Evolutionary conservation across 2,113 vertebrate species (phyloP).

Genomic region (Trematocara unimaculatum): DNA sequence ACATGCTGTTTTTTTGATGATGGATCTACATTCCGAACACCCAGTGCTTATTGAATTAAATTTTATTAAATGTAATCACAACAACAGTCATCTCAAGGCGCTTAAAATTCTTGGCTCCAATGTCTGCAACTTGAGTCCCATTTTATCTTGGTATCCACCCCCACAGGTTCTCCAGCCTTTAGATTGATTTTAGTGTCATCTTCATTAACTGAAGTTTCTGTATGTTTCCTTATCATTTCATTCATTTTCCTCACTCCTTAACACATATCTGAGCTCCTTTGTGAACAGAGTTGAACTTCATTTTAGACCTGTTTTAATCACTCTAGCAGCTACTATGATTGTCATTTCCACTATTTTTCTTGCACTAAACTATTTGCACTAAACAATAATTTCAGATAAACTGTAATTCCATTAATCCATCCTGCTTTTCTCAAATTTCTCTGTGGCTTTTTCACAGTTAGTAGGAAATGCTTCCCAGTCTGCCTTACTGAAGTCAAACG

Average conservation of each 20-base stretch:
- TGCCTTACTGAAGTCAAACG: neutral
- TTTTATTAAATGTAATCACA: too few species aligned
- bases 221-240: neutral
- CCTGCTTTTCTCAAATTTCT: neutral
- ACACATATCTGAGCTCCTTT: neutral
- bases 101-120: neutral
- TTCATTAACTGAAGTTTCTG: neutral
- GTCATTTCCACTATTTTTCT: neutral
- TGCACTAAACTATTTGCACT: neutral
- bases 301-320: neutral
- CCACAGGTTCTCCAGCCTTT: neutral
- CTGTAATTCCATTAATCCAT: neutral
- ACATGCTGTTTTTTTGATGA: neutral
- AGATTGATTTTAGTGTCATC: neutral
- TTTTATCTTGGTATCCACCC: too few species aligned
- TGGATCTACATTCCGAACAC: rapidly evolving
- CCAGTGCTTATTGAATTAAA: neutral
- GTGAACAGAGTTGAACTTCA: neutral
- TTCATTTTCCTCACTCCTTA: neutral
- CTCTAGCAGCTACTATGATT: neutral
- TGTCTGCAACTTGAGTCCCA: neutral
- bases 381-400: neutral
- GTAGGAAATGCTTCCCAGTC: neutral
- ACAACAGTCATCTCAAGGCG: too few species aligned
- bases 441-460: neutral